Percentiles rank a stretch among this genome's conserved stretches.
Conservation (phyloP, 2,113 vertebrate species). For the Microtus oregoni region DNA sequence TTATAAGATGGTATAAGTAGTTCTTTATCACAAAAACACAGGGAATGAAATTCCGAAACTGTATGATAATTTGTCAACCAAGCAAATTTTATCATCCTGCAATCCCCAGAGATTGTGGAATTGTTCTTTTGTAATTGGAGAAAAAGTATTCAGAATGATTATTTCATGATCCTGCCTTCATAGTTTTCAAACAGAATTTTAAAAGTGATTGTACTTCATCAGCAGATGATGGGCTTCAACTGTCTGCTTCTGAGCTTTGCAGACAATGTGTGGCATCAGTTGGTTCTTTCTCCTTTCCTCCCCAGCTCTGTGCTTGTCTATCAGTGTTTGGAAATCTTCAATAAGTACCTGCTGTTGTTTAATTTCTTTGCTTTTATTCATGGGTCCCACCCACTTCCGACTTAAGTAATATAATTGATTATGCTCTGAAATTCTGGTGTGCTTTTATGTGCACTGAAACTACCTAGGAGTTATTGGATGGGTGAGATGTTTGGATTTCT, state of each 20-base stretch:
- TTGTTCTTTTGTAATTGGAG: slow-evolving; percentile 31
- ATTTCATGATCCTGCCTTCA: background rate
- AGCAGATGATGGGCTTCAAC: background rate
- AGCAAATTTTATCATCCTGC: slow-evolving; percentile 31
- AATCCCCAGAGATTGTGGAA: background rate
- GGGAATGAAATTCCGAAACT: background rate
- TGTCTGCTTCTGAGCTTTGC: background rate
- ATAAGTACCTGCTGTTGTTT: background rate
- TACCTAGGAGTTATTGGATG: background rate
- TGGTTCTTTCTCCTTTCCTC: background rate
- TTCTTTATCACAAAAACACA: background rate
- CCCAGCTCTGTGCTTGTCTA: background rate
- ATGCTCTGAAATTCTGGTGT: background rate
- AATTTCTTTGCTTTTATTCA: background rate
- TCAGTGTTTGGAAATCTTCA: background rate
- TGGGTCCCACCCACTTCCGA: background rate
- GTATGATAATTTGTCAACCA: background rate
- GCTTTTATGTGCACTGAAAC: background rate
- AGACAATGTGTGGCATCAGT: background rate
- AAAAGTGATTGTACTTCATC: background rate
- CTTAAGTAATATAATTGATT: background rate
- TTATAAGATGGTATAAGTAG: slow-evolving; percentile 3
- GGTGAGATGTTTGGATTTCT: background rate
- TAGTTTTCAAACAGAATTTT: slow-evolving; percentile 34
- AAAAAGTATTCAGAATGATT: slow-evolving; percentile 6